Conservation (phyloP, 2,888 invertebrate genomes). For the Ormyrus nitidulus region DNA sequence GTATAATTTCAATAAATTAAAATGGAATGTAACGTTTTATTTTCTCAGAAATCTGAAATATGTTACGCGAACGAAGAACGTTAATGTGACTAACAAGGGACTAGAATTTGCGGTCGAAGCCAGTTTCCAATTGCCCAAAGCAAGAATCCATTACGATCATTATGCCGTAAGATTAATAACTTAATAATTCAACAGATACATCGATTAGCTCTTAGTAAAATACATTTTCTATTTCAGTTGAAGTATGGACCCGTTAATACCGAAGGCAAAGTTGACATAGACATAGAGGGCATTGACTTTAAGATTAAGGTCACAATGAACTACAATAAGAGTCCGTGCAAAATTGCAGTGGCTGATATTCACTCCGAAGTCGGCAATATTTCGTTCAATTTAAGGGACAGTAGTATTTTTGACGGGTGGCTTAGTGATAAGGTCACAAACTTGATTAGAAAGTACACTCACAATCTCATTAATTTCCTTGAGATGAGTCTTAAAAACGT, state of each 20-base stretch:
- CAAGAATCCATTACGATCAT: conserved; percentile 54
- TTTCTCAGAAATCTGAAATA: conserved; percentile 58
- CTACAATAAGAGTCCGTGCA: conserved; percentile 50
- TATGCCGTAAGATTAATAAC: conserved; percentile 57
- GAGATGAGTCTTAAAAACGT: conserved; percentile 1
- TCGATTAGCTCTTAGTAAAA: not conserved
- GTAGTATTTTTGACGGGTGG: not conserved
- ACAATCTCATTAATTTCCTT: not conserved
- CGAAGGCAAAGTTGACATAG: conserved; percentile 53
- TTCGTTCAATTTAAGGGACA: conserved; percentile 2
- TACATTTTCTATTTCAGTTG: conserved; percentile 49
- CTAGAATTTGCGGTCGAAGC: conserved; percentile 52
- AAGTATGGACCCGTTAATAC: conserved; percentile 52
- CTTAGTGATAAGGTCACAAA: not conserved
- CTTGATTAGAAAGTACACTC: not conserved
- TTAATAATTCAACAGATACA: not conserved
- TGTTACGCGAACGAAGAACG: conserved; percentile 57
- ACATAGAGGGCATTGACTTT: conserved; percentile 54
- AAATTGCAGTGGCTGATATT: not conserved
- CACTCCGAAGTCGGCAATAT: conserved; percentile 14
- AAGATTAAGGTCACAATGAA: conserved; percentile 52
- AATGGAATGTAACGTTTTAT: not conserved
- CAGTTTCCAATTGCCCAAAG: conserved; percentile 56
- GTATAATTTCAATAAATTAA: too few species aligned
- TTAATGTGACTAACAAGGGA: conserved; percentile 54